These are phyloP conservation scores for Martes flavigula DNA, from an alignment of 2,797 vertebrate species.

Conservation along the genomic window DNA sequence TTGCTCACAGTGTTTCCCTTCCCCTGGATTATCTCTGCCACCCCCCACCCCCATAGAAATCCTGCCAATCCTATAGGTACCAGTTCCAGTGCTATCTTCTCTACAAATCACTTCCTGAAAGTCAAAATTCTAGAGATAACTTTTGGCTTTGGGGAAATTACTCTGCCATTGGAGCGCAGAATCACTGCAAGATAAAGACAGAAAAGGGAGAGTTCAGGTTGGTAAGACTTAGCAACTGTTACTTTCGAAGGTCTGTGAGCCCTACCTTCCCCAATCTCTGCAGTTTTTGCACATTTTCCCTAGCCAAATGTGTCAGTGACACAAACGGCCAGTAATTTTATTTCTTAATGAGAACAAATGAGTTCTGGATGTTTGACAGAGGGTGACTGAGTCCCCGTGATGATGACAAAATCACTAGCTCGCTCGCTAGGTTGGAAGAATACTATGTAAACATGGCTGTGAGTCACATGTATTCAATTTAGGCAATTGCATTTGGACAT, in stretches of 20 bases:
- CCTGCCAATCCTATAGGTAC: neutral
- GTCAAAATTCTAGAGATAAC: neutral
- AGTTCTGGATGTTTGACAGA: neutral
- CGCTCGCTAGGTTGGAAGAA: constrained; percentile 41
- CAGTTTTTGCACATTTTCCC: neutral
- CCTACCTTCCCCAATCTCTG: neutral
- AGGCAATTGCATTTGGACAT: constrained; percentile 43
- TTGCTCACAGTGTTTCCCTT: neutral
- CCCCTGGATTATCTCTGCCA: neutral
- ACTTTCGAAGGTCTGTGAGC: neutral
- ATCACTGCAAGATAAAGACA: neutral
- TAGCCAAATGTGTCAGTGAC: neutral
- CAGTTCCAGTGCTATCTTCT: neutral
- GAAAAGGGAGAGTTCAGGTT: neutral
- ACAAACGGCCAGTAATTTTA: constrained; percentile 13
- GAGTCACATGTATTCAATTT: constrained; percentile 59
- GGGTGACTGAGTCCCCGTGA: neutral
- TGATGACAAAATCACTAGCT: constrained; percentile 56
- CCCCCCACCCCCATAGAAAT: neutral
- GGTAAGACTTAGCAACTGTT: neutral
- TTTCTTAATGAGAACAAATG: constrained; percentile 56
- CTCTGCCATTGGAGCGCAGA: neutral
- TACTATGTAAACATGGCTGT: constrained; percentile 27
- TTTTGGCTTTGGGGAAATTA: neutral
- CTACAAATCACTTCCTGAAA: neutral